Evolutionary conservation across 2,797 vertebrate genomes (phyloP), one percentile per base, ranked within the genome.

Genomic region (Chelidonichthys spinosus): DNA sequence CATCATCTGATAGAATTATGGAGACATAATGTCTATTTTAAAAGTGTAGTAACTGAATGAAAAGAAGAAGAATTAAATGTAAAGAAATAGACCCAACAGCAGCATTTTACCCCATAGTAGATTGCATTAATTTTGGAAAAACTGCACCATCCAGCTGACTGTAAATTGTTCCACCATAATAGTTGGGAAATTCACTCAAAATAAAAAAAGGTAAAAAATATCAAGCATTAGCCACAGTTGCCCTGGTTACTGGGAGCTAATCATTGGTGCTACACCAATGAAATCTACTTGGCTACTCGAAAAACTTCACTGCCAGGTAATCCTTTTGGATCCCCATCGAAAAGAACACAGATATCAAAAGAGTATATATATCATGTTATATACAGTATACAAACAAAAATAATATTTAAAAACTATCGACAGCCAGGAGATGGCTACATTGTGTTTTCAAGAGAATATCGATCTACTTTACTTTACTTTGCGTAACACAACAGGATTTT

Each of bases 201-300:
- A 68, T 37, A 17, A 36, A 25, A 25, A 25, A 54, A 63, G 9
- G 15, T 33, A 13, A 15, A 54, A 47, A 42, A 47, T 55, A 49
- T n/a, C 18, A 63, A 50, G 33, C 43, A 35, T 62, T 40, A 32
- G 47, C 37, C 46, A 63, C 33, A 25, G 83, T 83, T 84, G 5
- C 79, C 65, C 61, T 83, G 79, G 68, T 77, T 75, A 74, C 67
- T 43, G 39, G 32, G 69, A 72, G 73, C 74, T 67, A 66, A 59
- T 56, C 11, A 35, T 15, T 14, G 3, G 33, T 53, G 52, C 37
- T 53, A 54, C 13, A 78, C 49, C 63, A 69, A 76, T 63, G 46
- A 82, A 63, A 70, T 68, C 49, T 47, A 61, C 55, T 62, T 18
- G 6, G 60, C 66, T 58, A 40, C 33, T 63, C 56, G 14, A 64